Percentiles rank a stretch among this genome's conserved stretches.
These are phyloP conservation scores for Girardinus metallicus DNA, from an alignment of 2,797 vertebrate genomes.

Conservation along the genomic window DNA sequence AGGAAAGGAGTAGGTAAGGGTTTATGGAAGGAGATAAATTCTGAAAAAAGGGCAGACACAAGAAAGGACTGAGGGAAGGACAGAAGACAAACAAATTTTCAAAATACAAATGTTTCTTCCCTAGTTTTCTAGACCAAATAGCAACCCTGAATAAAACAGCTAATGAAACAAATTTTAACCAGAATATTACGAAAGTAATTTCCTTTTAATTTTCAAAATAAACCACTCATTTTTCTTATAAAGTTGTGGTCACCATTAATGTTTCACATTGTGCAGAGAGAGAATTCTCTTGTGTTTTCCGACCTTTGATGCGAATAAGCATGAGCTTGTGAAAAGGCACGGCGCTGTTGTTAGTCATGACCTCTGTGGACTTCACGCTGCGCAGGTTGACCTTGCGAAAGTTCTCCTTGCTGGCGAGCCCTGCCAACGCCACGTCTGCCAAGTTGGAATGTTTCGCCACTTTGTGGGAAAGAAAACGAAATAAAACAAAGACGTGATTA, in stretches of 20 bases:
- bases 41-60: not conserved
- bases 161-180: not conserved
- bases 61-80: not conserved
- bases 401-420: conserved; percentile 87
- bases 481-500: conserved; percentile 1
- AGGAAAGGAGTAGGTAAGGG: not conserved
- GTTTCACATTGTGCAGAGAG: not conserved
- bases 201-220: not conserved
- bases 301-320: conserved; percentile 88
- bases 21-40: not conserved
- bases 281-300: conserved; percentile 6
- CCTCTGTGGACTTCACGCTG: conserved; percentile 82
- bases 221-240: not conserved
- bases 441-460: conserved; percentile 87
- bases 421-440: conserved; percentile 83
- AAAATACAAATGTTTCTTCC: not conserved
- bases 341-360: conserved; percentile 84
- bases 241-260: not conserved
- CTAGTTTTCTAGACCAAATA: not conserved
- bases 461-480: conserved; percentile 38
- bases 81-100: not conserved
- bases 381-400: conserved; percentile 84
- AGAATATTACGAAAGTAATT: not conserved
- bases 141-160: not conserved
- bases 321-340: conserved; percentile 85